phyloP scores from a whole-genome alignment of 1,140 invertebrate species.

The Lamellibrachia luymesi region DNA sequence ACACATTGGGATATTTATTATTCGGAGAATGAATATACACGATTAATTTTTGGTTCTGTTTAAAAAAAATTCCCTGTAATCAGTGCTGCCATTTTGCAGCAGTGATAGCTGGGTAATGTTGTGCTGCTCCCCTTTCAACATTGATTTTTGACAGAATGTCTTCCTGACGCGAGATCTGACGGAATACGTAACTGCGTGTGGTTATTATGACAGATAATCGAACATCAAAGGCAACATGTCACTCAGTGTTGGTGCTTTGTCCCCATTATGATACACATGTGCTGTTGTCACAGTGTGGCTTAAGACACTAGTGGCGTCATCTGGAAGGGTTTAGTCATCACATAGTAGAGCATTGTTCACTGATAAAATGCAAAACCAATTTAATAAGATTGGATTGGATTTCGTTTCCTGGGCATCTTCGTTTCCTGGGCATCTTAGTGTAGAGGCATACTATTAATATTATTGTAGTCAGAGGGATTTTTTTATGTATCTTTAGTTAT shows the following conservation, averaged over 20 bases:
- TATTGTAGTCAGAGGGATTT: not conserved
- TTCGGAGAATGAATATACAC: too few relatives aligned
- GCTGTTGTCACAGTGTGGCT: too few relatives aligned
- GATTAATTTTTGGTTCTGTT: too few relatives aligned
- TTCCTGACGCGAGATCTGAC: not conserved
- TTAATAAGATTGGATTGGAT: too few relatives aligned
- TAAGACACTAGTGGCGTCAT: too few relatives aligned
- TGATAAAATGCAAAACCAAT: too few relatives aligned
- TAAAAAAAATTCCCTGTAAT: not conserved
- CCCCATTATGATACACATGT: not conserved
- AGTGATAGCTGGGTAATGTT: not conserved
- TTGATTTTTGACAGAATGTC: not conserved
- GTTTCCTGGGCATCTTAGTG: not conserved
- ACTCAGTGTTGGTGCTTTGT: not conserved
- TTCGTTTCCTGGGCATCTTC: not conserved
- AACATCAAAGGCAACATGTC: not conserved
- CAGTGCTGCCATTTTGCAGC: not conserved
- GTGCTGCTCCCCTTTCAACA: not conserved
- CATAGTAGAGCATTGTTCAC: too few relatives aligned
- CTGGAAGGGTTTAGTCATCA: too few relatives aligned
- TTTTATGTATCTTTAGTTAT: not conserved
- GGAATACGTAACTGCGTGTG: not conserved
- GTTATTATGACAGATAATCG: constrained; percentile 5
- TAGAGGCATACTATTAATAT: not conserved
- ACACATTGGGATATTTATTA: too few relatives aligned